Evolutionary conservation across 2,888 invertebrate species (phyloP).

Genomic region (Andricus quercusramuli): DNA sequence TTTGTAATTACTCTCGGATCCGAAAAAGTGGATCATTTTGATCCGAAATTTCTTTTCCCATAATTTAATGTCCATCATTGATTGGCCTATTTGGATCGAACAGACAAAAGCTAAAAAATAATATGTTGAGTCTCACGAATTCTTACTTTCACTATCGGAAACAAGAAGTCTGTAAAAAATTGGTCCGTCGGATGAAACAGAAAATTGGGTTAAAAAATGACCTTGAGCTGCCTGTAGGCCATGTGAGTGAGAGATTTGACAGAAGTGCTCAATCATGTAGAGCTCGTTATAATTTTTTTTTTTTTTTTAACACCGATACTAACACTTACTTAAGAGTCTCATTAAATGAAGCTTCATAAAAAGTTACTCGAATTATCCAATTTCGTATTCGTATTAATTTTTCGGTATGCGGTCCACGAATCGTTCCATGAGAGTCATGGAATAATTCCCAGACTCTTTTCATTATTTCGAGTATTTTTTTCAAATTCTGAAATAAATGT

Average conservation of each 20-base stretch:
- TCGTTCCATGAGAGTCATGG: too few species aligned
- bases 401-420: too few species aligned
- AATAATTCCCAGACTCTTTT: too few species aligned
- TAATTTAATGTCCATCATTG: background rate
- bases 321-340: background rate
- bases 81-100: background rate
- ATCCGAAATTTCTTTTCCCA: background rate
- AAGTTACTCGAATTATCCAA: background rate
- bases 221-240: background rate
- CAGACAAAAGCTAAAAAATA: constrained; percentile 7
- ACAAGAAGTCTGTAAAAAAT: background rate
- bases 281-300: background rate
- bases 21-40: too few species aligned
- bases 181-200: background rate
- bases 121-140: background rate
- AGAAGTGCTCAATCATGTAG: background rate
- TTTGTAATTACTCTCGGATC: too few species aligned
- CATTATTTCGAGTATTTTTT: too few species aligned
- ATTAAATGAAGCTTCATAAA: background rate
- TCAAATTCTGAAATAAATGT: too few species aligned
- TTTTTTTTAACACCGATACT: background rate
- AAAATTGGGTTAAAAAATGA: constrained; percentile 23
- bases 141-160: constrained; percentile 11
- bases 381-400: background rate
- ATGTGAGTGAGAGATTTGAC: background rate